Conservation (phyloP, 2,888 invertebrate genomes). For the Caenorhabditis plicata region DNA sequence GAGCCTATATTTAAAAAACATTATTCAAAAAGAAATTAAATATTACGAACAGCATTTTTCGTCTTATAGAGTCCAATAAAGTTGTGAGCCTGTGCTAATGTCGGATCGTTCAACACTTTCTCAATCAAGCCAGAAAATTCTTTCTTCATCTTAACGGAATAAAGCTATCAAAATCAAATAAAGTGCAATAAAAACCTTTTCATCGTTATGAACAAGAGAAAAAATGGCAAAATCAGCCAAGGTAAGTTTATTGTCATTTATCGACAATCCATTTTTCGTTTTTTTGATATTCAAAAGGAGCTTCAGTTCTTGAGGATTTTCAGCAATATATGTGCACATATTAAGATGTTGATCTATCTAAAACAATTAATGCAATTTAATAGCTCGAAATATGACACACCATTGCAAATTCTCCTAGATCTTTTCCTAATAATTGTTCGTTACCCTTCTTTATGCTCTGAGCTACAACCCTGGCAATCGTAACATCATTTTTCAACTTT, state of each 20-base stretch:
- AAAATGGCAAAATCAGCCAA: conserved; percentile 51
- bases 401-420: conserved; percentile 28
- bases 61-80: conserved; percentile 37
- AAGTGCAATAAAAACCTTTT: too few relatives aligned
- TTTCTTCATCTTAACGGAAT: conserved; percentile 40
- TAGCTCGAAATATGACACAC: conserved; percentile 3
- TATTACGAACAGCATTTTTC: background rate
- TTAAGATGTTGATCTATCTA: conserved; percentile 39
- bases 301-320: too few relatives aligned
- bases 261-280: too few relatives aligned
- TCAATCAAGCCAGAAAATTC: conserved; percentile 38
- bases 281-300: too few relatives aligned
- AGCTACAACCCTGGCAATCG: conserved; percentile 48
- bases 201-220: conserved; percentile 34
- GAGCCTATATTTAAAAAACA: conserved; percentile 2
- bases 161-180: too few relatives aligned
- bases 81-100: conserved; percentile 34
- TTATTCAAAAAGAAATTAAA: background rate
- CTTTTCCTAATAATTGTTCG: conserved; percentile 39
- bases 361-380: conserved; percentile 5
- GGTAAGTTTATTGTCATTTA: conserved; percentile 28
- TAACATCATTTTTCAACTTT: conserved; percentile 39
- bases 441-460: conserved; percentile 25
- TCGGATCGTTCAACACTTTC: conserved; percentile 34
- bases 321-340: conserved; percentile 22